These are phyloP conservation scores for Pseudomyrmex dendroicus DNA, from an alignment of 1,140 invertebrate genomes.

Conservation along the genomic window DNA sequence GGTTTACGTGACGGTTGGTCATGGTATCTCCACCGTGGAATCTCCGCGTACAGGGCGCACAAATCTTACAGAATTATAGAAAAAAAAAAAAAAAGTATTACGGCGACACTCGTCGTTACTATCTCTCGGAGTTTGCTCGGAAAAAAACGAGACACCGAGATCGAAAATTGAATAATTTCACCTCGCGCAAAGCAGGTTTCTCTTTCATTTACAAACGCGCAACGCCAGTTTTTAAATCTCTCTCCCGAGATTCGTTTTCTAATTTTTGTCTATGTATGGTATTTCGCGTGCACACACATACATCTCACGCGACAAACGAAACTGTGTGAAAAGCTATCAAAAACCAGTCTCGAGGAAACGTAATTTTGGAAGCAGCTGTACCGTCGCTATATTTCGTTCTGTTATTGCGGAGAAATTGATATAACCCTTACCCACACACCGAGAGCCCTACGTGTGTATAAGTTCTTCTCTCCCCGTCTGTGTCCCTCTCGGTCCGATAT, in stretches of 20 bases:
- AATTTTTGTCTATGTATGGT: not conserved
- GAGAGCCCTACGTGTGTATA: not conserved
- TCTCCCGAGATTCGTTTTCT: not conserved
- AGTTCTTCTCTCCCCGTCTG: conserved; percentile 32
- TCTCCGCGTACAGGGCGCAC: not conserved
- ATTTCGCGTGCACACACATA: not conserved
- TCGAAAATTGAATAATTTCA: not conserved
- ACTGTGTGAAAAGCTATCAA: not conserved
- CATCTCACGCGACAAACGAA: not conserved
- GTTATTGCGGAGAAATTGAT: conserved; percentile 77
- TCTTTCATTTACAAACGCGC: not conserved
- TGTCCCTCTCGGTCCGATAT: conserved; percentile 50
- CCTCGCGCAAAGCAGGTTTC: not conserved
- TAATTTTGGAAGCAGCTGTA: conserved; percentile 70
- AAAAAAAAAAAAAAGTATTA: not conserved
- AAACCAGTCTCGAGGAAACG: not conserved
- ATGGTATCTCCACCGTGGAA: conserved; percentile 25
- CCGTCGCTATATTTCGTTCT: conserved; percentile 66
- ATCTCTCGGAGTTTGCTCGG: not conserved
- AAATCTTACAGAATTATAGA: not conserved
- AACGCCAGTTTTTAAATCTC: not conserved
- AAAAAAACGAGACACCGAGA: not conserved
- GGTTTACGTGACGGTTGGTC: conserved; percentile 40
- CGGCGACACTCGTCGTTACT: not conserved
- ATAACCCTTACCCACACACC: conserved; percentile 66